Conservation (phyloP, 2,113 vertebrate species). For the Murina feae region DNA sequence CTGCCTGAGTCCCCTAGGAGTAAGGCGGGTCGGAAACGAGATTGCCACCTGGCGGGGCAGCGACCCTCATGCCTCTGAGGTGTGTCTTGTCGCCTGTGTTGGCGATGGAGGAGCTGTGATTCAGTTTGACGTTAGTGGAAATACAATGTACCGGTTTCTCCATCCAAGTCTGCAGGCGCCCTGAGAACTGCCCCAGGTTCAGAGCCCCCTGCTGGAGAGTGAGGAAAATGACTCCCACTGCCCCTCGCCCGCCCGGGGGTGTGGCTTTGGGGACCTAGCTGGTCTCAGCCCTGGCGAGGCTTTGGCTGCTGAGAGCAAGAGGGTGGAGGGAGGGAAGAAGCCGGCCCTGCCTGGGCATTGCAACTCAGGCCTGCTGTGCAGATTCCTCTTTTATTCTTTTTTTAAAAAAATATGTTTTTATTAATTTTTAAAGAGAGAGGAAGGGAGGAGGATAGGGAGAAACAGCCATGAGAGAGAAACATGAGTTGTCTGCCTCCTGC, state of each 20-base stretch:
- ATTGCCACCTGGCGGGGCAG: neutral
- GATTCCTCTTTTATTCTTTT: neutral
- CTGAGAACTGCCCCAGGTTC: too few relatives aligned
- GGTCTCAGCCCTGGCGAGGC: too few relatives aligned
- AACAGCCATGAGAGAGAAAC: too few relatives aligned
- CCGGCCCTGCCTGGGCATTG: rapidly evolving
- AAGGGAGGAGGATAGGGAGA: too few relatives aligned
- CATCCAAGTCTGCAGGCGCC: neutral
- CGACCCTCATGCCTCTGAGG: neutral
- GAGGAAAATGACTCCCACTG: neutral
- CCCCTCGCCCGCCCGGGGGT: too few relatives aligned
- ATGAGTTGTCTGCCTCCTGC: too few relatives aligned
- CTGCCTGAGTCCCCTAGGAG: rapidly evolving
- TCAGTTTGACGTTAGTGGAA: neutral
- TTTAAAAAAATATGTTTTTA: too few relatives aligned
- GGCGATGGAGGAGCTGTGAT: neutral
- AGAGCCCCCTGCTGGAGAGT: neutral
- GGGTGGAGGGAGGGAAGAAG: neutral
- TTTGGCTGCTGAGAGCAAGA: neutral
- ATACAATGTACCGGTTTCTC: neutral
- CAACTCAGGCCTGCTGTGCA: neutral
- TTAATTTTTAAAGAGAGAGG: too few relatives aligned
- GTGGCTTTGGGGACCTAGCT: neutral
- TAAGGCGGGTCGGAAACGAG: rapidly evolving
- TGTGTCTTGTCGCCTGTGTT: rapidly evolving